Base-by-base conservation (phyloP, 2,888 invertebrate species). In the Lasioglossum oenotherae region DNA sequence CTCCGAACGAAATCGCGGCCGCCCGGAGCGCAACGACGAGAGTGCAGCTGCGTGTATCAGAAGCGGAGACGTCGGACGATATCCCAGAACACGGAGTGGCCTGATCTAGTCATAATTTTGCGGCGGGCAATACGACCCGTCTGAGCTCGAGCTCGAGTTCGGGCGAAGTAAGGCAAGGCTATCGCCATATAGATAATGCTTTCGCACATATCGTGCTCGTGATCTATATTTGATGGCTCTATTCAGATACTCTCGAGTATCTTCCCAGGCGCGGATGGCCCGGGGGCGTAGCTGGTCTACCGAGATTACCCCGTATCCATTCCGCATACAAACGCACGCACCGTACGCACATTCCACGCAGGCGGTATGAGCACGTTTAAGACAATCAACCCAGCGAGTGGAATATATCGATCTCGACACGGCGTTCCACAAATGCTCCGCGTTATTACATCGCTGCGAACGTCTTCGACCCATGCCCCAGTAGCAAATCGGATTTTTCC, bases 181-280 rank as follows among this genome's bases (percentile, higher is more conserved):
- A 87, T 84, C 88, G 74, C 53, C 87, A 72, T 88, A 87, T 87
- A 89, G 92, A 92, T 92, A 92, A 92, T 90, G 86, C 87, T 78
- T 83, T 83, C 86, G 85, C 89, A 87, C 84, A 90, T 92, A 92
- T 92, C 92, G 87, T 74, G 67, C 84, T 82, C 84, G 83, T 91
- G 90, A 92, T 92, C 92, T 92, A 92, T 92, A 92, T 92, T 92
- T 92, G 92, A 92, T 92, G 92, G 87, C 87, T 86, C 87, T 89
- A 92, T 92, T 92, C 92, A 92, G 92, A 92, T 92, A 91, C 80
- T 84, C 80, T 31, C 35, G 84, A 88, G 86, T 84, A 86, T 87
- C 88, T 88, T 78, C 84, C 35, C 64, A 8, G 57, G 74, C 60
- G 57, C 64, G 73, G 78, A 88, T 82, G 85, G 83, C 91, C 91